Conservation (phyloP, 2,113 vertebrate species). For the Rhegmatorhina hoffmannsi region DNA sequence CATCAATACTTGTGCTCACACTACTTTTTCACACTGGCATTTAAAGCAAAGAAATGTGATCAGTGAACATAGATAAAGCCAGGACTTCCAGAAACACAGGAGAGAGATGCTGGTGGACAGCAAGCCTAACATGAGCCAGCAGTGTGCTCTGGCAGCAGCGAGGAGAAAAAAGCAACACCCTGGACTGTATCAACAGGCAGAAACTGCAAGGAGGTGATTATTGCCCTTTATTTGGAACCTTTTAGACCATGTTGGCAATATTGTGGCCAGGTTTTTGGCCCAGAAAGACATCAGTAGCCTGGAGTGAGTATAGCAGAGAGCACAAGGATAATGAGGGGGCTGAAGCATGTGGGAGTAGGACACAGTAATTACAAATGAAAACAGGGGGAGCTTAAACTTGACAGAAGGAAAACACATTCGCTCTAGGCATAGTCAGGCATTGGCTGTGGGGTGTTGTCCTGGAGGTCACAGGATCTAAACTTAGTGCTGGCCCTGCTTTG, state of each 20-base stretch:
- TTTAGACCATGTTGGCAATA: not conserved
- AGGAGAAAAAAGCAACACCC: not conserved
- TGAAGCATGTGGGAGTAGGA: fast-evolving
- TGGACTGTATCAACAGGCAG: not conserved
- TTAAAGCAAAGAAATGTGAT: not conserved
- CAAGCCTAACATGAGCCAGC: not conserved
- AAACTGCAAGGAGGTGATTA: not conserved
- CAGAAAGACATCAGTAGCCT: not conserved
- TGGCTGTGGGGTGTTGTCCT: not conserved
- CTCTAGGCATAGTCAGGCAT: not conserved
- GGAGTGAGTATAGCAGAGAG: not conserved
- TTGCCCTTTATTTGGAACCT: not conserved
- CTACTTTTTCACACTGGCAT: not conserved
- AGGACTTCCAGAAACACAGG: not conserved
- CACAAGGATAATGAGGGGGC: not conserved
- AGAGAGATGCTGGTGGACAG: not conserved
- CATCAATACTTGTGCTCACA: not conserved
- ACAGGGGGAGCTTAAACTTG: not conserved
- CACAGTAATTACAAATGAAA: not conserved
- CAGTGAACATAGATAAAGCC: not conserved
- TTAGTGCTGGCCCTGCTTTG: not conserved
- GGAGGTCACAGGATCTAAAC: not conserved
- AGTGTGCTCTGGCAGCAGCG: not conserved
- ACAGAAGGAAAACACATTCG: not conserved
- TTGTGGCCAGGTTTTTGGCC: not conserved